A percentile compares a stretch with the other conserved stretches of the same genome.
These are phyloP conservation scores for Microtus ochrogaster DNA, from an alignment of 2,113 vertebrate species.

Conservation along the genomic window DNA sequence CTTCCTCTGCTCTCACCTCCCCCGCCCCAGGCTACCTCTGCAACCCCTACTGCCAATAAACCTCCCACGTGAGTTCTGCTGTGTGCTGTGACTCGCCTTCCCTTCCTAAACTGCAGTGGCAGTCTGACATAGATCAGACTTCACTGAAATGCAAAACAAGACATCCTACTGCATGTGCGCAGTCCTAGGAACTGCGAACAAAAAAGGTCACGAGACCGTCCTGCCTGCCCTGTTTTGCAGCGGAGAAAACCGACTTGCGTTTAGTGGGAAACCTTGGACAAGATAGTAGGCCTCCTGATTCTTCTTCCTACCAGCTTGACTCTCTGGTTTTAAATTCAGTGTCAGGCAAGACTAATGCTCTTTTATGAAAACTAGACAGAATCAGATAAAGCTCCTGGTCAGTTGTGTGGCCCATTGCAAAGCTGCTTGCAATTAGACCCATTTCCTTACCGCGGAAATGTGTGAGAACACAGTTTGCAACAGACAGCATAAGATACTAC, in stretches of 20 bases:
- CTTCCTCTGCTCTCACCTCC: too few relatives aligned
- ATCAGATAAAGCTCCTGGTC: neutral
- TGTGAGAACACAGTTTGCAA: neutral
- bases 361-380: conserved; percentile 1
- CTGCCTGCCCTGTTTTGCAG: neutral
- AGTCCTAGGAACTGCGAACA: neutral
- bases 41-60: too few relatives aligned
- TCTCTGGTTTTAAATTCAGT: neutral
- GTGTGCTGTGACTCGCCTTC: too few relatives aligned
- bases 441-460: neutral
- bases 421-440: conserved; percentile 1
- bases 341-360: neutral
- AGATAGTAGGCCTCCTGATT: neutral
- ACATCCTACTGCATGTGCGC: neutral
- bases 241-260: neutral
- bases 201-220: neutral
- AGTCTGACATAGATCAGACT: neutral
- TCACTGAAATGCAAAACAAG: neutral
- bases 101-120: neutral
- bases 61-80: too few relatives aligned
- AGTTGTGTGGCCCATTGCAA: neutral
- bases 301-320: neutral
- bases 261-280: neutral
- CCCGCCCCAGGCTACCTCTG: too few relatives aligned
- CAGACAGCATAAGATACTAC: neutral